Conservation (phyloP, 2,888 invertebrate genomes). For the Aleiodes leptofemur region DNA sequence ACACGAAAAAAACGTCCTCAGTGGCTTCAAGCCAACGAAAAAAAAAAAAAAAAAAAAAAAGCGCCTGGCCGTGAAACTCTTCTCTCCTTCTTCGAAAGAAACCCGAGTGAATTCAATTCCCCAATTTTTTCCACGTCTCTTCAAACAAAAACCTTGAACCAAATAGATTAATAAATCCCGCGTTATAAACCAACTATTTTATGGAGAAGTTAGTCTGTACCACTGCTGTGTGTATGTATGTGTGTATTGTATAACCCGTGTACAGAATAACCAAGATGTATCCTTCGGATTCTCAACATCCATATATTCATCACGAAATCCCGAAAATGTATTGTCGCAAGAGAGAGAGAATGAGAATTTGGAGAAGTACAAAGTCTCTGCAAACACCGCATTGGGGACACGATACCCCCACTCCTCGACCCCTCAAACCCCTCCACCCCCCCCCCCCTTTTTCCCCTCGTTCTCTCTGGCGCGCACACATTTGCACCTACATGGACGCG, state of each 20-base stretch:
- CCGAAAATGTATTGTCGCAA: slow-evolving; percentile 6
- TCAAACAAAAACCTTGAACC: slow-evolving; percentile 14
- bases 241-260: neutral
- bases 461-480: neutral
- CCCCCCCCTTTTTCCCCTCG: too few species aligned
- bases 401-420: neutral
- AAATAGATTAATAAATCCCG: slow-evolving; percentile 23
- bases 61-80: slow-evolving; percentile 9
- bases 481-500: neutral
- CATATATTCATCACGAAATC: slow-evolving; percentile 16
- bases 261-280: neutral
- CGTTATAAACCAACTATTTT: neutral
- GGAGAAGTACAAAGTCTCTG: slow-evolving; percentile 23
- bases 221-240: too few species aligned
- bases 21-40: slow-evolving; percentile 10
- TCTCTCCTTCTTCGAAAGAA: neutral
- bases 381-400: slow-evolving; percentile 19
- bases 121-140: neutral
- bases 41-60: neutral
- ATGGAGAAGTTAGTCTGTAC: slow-evolving; percentile 1
- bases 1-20: neutral
- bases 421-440: too few species aligned
- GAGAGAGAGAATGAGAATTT: neutral
- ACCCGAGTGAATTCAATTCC: slow-evolving; percentile 1
- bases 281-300: slow-evolving; percentile 13